Evolutionary conservation across 2,797 vertebrate genomes (phyloP), one percentile per base, ranked within the genome.

Genomic region (Pyrocephalus nanus): DNA sequence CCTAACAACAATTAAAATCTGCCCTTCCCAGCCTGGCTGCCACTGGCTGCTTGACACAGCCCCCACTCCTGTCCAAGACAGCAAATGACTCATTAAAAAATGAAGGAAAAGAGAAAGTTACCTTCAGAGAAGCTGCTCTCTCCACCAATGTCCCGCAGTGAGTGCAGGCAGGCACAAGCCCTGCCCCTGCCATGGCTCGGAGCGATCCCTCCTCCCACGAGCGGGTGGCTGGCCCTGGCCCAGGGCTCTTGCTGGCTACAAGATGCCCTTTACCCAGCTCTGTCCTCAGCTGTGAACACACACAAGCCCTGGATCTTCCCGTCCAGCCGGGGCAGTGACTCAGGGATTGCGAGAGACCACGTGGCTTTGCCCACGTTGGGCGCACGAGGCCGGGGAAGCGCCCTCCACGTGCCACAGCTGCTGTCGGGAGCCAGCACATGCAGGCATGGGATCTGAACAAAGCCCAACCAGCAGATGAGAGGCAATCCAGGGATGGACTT

Each of bases 381-480:
- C 0, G 0, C 73, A 64, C 2, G 6, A 47, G 58, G 69, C 70
- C 1, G 3, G 40, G 30, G 67, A 11, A 34, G 12, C 0, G 3
- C 5, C 14, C 27, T 21, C 25, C 57, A n/a, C 2, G 1, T 4
- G 48, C 23, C 8, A 3, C 38, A 16, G 69, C 73, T 13, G 29
- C 55, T 1, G 1, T 0, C 0, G 0, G 61, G 26, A 78, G 15
- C 11, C 51, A 72, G 15, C 0, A 1, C 42, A 40, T 1, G 0
- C 19, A 4, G 27, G 4, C 13, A 0, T 0, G 5, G 2, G 8
- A 45, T 3, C 18, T 2, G 3, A 51, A 23, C 57, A 38, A 13
- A 3, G 8, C 20, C 70, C 26, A 5, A 2, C 2, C 8, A 2
- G 18, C 15, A 43, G 54, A 12, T 9, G 30, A 25, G 26, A 55